Percentiles rank a stretch among this genome's conserved stretches.
Conservation (phyloP, 30 jellyfish, hydroid and myxozoan genomes). For the Clytia hemisphaerica region DNA sequence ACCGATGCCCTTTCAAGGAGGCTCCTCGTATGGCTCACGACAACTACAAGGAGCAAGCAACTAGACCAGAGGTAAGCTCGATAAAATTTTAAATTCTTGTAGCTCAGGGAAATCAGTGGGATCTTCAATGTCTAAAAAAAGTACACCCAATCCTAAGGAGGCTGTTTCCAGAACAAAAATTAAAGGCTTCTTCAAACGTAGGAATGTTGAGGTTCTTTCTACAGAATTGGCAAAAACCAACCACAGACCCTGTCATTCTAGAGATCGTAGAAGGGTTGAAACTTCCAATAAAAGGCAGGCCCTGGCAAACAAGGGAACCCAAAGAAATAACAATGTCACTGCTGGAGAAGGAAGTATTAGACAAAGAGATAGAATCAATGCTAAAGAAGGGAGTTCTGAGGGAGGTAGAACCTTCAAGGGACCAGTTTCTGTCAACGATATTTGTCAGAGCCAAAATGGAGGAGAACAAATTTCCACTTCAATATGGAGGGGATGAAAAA, state of each 20-base stretch:
- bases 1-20: neutral
- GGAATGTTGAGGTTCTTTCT: neutral
- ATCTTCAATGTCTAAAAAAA: conserved; percentile 1
- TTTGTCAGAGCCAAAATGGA: neutral
- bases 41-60: neutral
- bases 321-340: neutral
- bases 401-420: neutral
- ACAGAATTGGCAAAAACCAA: neutral
- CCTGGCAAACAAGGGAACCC: neutral
- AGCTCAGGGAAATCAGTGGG: neutral
- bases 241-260: neutral
- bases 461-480: neutral
- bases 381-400: neutral
- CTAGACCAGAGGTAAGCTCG: neutral
- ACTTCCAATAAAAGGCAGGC: conserved; percentile 2
- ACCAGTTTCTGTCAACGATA: neutral
- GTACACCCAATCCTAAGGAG: no score
- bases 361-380: neutral
- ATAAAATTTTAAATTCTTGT: neutral
- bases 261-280: neutral
- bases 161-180: neutral
- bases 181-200: neutral
- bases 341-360: neutral
- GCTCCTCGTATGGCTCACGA: neutral
- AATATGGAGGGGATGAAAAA: no score